Conservation (phyloP, 2,888 invertebrate genomes). For the Dolichomitus sp. region DNA sequence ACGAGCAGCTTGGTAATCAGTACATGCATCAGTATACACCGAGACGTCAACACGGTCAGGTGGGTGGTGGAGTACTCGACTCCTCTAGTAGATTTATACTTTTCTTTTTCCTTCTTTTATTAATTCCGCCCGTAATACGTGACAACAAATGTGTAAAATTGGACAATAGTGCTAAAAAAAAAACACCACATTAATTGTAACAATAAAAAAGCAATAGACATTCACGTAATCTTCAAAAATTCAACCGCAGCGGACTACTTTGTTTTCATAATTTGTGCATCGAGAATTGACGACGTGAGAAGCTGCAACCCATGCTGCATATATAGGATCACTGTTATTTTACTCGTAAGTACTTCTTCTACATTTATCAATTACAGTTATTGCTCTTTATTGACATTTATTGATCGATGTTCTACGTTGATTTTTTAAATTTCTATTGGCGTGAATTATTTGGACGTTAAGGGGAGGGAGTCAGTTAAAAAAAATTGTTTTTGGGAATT, state of each 20-base stretch:
- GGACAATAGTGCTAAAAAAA: background rate
- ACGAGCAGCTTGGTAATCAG: slow-evolving; percentile 33
- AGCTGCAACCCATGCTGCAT: background rate
- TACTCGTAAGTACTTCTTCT: slow-evolving; percentile 24
- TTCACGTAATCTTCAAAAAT: too few relatives aligned
- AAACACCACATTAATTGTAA: background rate
- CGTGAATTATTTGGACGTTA: background rate
- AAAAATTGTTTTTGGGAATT: too few relatives aligned
- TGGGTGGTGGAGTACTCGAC: slow-evolving; percentile 48
- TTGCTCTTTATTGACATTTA: background rate
- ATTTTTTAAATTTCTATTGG: background rate
- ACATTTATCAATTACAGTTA: background rate
- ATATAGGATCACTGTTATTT: slow-evolving; percentile 26
- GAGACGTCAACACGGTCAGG: slow-evolving; percentile 59
- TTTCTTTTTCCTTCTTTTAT: background rate
- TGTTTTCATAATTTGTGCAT: slow-evolving; percentile 31
- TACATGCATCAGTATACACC: slow-evolving; percentile 51
- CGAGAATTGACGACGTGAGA: slow-evolving; percentile 27
- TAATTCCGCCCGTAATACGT: background rate
- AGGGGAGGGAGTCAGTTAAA: too few relatives aligned
- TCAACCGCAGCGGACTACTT: background rate
- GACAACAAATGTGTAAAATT: background rate
- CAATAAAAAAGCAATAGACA: background rate
- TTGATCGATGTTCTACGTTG: background rate
- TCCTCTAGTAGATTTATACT: background rate